Evolutionary conservation across 1,140 invertebrate genomes (phyloP), one percentile per base, ranked within the genome.

Genomic region (Patella vulgata): DNA sequence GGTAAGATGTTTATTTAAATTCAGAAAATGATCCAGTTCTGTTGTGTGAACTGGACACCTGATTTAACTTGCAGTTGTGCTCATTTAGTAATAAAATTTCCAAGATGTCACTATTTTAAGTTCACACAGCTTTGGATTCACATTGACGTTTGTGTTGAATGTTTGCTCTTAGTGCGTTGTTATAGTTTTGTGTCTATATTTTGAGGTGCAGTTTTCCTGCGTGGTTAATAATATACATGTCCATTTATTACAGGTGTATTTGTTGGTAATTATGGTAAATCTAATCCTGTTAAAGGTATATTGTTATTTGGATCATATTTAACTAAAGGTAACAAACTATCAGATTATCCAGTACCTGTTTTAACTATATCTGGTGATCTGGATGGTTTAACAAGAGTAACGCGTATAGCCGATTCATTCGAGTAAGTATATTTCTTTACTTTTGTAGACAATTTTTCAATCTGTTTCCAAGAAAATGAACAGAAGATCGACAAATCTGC

Each of bases 351-450:
- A 5, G 3, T 69, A 21, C 72, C 72, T 5, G 53, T 74, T 14
- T 48, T 74, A 3, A 74, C 72, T 19, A 40, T 72, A 12, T 72
- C 72, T 27, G 72, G 72, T 17, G 70, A 74, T 23, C 44, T 71
- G 27, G 72, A 74, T 36, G 72, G 72, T 0, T 48, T 72, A 21
- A 66, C 66, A 8, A 48, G 72, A 40, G 65, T 74, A 17, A 74
- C 72, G 1, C 55, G 72, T 30, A 70, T 72, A 27, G 66, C 62
- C 1, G 61, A 67, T 21, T 48, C 48, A 5, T 73, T 67, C 40
- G 42, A 67, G 71, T 70, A 52, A 63, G 59, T 36, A 14, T 54
- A 19, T n/a, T 11, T 12, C 14, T n/a, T n/a, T n/a, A n/a, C n/a
- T n/a, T n/a, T n/a, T n/a, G n/a, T n/a, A n/a, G n/a, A n/a, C n/a